Evolutionary conservation across 1,140 invertebrate species (phyloP), one percentile per base, ranked within the genome.

Genomic region (Bombus waltoni): DNA sequence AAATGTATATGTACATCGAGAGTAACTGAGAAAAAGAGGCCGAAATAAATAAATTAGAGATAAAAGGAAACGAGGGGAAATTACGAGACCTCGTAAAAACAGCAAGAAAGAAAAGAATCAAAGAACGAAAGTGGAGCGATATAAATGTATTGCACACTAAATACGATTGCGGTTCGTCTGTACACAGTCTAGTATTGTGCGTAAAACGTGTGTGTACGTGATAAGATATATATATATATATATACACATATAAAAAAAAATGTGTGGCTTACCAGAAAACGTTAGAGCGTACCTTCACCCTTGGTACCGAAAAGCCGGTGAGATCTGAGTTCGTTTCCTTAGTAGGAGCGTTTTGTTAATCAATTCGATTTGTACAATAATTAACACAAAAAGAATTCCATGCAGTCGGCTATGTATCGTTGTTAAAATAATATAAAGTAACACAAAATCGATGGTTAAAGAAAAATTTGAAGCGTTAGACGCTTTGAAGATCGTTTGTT

Each of bases 211-310:
- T 77, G 25, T 22, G 28, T 73, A 72, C 35, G 68, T 88, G 44
- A 71, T 74, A 76, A 42, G 4, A 78, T 6, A 42, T 15, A 62
- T 62, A 76, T 40, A 65, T 86, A 80, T n/a, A 38, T 77, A 42
- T 77, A 72, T 25, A 62, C 10, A 66, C 66, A 53, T 85, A 80
- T 25, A 38, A 83, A 83, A 89, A 85, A 88, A 82, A 89, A 91
- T 82, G 77, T 91, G 88, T 89, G 92, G 89, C 94, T 95, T 95
- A 94, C 93, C 93, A 3, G 73, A 87, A 86, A 85, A 92, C 75
- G 92, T 85, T 89, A 92, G 90, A 92, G 90, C 84, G 92, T 93
- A 94, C 94, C 94, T 92, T 93, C 93, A 95, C 94, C 94, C 76
- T 73, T 93, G 90, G 90, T 90, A 93, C 89, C 89, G 86, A 92